Percentiles rank a stretch among this genome's conserved stretches.
Conservation (phyloP, 35 echinoderm and acorn worm genomes). For the Ophioderma brevispina region DNA sequence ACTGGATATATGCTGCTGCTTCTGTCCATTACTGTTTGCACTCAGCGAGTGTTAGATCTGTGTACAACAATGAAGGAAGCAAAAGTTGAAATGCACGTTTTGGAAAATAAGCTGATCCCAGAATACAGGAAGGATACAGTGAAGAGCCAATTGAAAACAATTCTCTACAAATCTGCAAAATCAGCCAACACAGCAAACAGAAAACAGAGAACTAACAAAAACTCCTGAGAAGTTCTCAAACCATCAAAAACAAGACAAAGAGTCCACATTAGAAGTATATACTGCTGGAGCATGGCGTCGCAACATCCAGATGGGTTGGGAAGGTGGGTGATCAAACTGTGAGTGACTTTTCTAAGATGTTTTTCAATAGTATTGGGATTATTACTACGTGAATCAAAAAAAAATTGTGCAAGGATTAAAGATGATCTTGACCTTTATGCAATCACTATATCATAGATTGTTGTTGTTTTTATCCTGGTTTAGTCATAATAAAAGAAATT, state of each 20-base stretch:
- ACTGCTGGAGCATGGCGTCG: too few species aligned
- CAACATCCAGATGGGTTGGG: too few species aligned
- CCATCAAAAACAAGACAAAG: not conserved
- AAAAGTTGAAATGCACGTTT: not conserved
- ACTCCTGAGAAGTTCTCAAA: not conserved
- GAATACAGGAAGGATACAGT: not conserved
- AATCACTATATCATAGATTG: too few species aligned
- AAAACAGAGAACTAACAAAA: not conserved
- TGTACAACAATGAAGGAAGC: not conserved
- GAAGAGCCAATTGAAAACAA: not conserved
- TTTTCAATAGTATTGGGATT: too few species aligned
- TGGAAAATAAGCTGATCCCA: not conserved
- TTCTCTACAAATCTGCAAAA: not conserved
- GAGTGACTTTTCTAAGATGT: too few species aligned
- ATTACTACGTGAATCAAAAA: too few species aligned
- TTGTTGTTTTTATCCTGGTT: too few species aligned
- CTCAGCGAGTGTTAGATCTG: not conserved
- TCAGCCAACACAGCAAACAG: not conserved
- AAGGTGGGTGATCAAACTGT: too few species aligned
- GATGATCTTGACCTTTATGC: too few species aligned
- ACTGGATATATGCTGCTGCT: conserved; percentile 23
- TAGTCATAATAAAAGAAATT: too few species aligned
- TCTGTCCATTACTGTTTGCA: not conserved
- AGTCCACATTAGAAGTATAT: too few species aligned
- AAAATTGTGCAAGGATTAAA: too few species aligned